Conservation (phyloP, 2,797 vertebrate species). For the Acanthurus tractus region DNA sequence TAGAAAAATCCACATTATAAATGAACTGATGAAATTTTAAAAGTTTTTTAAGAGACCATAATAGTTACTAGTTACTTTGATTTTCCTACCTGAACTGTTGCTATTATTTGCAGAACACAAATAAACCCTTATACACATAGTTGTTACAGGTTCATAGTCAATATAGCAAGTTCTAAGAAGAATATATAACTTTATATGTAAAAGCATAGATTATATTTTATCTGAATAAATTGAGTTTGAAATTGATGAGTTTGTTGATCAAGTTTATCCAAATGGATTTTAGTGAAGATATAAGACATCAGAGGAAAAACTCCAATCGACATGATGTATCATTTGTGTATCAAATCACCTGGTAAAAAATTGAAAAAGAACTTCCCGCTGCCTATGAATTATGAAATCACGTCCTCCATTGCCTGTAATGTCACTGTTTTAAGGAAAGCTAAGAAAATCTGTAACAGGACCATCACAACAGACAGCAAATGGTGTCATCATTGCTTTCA, state of each 20-base stretch:
- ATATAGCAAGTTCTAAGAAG: background rate
- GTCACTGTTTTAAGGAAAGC: background rate
- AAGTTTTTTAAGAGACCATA: too few relatives aligned
- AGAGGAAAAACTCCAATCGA: background rate
- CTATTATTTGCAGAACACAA: background rate
- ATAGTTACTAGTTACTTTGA: background rate
- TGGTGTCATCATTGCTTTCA: background rate
- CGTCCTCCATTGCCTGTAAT: background rate
- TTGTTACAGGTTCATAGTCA: background rate
- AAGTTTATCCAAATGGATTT: background rate
- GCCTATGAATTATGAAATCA: background rate
- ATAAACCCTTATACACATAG: background rate
- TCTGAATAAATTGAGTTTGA: too few relatives aligned
- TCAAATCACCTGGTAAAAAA: background rate
- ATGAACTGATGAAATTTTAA: background rate
- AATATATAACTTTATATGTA: background rate
- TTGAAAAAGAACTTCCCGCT: background rate
- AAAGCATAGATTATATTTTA: background rate
- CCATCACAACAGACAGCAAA: background rate
- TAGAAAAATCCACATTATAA: background rate
- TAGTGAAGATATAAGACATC: background rate
- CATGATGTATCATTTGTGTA: background rate
- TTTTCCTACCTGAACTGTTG: background rate
- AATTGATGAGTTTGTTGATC: background rate
- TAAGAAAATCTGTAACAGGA: background rate